Conservation (phyloP, 1,140 invertebrate species). For the Heliothis virescens region DNA sequence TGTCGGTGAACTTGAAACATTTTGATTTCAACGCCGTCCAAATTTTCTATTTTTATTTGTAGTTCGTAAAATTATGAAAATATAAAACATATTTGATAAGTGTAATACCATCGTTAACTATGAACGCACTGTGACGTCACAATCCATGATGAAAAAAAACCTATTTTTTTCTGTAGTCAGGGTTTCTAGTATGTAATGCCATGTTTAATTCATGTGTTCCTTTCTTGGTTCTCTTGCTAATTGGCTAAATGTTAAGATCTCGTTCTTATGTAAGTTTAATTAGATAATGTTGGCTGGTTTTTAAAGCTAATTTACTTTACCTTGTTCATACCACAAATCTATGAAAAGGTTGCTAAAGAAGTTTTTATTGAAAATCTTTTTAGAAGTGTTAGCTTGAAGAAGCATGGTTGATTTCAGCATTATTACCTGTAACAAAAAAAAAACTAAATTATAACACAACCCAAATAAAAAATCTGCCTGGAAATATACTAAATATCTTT, state of each 20-base stretch:
- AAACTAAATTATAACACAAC: neutral
- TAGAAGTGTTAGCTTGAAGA: neutral
- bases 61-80: too few species aligned
- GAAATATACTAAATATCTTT: too few species aligned
- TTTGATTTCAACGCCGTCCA: too few species aligned
- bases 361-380: too few species aligned
- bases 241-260: neutral
- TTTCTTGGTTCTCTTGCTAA: neutral
- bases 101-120: neutral
- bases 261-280: neutral
- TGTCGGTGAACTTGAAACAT: too few species aligned
- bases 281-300: neutral
- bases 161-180: neutral
- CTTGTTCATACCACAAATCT: neutral
- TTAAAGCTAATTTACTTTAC: neutral
- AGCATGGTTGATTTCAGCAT: neutral
- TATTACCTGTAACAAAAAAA: conserved; percentile 24
- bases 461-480: too few species aligned
- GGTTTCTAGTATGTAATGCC: neutral
- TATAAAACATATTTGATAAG: too few species aligned
- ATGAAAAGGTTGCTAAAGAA: too few species aligned
- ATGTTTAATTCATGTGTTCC: conserved; percentile 7
- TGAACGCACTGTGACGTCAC: conserved; percentile 34
- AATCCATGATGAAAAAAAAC: neutral
- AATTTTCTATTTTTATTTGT: too few species aligned